Evolutionary conservation across 2,888 invertebrate genomes (phyloP), one percentile per base, ranked within the genome.

Genomic region (Hirtodrosophila duncani): DNA sequence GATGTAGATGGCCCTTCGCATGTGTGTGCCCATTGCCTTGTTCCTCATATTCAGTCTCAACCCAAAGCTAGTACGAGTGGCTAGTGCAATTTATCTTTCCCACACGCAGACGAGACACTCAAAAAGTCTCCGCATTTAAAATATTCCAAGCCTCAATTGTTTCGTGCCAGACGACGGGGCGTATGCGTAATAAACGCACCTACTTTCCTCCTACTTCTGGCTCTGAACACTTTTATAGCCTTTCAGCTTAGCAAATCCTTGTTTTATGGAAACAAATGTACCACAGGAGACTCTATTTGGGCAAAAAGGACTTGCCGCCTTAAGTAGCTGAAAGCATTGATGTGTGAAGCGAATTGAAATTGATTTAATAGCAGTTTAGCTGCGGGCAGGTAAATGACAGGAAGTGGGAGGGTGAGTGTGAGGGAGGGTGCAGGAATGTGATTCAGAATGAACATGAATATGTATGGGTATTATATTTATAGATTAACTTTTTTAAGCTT

Each of bases 261-360:
- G 33, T 74, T 74, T 74, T 78, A 75, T 78, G 75, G 65, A 81
- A 81, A 81, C 79, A 75, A 75, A 75, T 81, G 71, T 18, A 41
- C 18, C 14, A 14, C 9, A 18, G 10, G 10, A 18, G 10, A 26
- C 5, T 10, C 5, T 4, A 26, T 24, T 26, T 39, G 26, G 17
- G 21, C 26, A 42, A 31, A 34, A 34, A 45, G 17, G 24, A 41
- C n/a, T n/a, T n/a, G n/a, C n/a, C 21, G 6, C 11, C 51, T 26
- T 29, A 50, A 57, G 57, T 43, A 24, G 50, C 42, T 16, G 41
- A 16, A 36, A 18, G 52, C 45, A 67, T 37, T 52, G 64, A 57
- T 14, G 61, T 56, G 61, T 55, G 41, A 58, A 67, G 31, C 50
- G 72, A 79, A 71, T 75, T 79, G 68, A 67, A 75, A 79, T 79